These are phyloP conservation scores for Erethizon dorsatum DNA, from an alignment of 2,797 vertebrate genomes.

Conservation along the genomic window DNA sequence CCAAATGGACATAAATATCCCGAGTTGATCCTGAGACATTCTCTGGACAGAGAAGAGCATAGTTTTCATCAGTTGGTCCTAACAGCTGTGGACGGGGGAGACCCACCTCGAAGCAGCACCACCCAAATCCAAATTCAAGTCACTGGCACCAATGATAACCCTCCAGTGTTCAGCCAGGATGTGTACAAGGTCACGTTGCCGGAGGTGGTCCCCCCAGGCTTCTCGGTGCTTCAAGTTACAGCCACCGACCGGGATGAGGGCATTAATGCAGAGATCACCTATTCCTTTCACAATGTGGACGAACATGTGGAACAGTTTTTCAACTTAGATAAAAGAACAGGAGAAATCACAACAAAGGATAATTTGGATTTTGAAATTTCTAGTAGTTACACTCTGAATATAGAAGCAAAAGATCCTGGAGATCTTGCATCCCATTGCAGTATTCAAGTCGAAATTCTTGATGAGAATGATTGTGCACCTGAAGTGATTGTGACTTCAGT, in stretches of 20 bases:
- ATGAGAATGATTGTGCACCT: constrained; percentile 90
- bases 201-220: constrained; percentile 87
- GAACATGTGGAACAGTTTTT: constrained; percentile 74
- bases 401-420: constrained; percentile 90
- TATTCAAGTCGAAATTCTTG: constrained; percentile 88
- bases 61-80: constrained; percentile 85
- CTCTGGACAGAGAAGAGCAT: constrained; percentile 90
- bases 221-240: constrained; percentile 86
- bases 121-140: constrained; percentile 87
- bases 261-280: constrained; percentile 85
- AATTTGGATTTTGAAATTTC: constrained; percentile 89
- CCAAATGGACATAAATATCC: constrained; percentile 89
- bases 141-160: constrained; percentile 89
- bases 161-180: constrained; percentile 89
- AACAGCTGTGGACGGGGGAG: constrained; percentile 90
- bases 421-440: constrained; percentile 88
- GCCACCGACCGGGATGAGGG: constrained; percentile 90
- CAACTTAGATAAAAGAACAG: constrained; percentile 82
- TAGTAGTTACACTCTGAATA: constrained; percentile 86
- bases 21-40: constrained; percentile 90
- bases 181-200: constrained; percentile 87
- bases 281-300: constrained; percentile 85
- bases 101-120: constrained; percentile 88
- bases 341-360: constrained; percentile 86
- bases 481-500: constrained; percentile 89